These are phyloP conservation scores for Chrysocyon brachyurus DNA, from an alignment of 2,797 vertebrate species.

Conservation along the genomic window DNA sequence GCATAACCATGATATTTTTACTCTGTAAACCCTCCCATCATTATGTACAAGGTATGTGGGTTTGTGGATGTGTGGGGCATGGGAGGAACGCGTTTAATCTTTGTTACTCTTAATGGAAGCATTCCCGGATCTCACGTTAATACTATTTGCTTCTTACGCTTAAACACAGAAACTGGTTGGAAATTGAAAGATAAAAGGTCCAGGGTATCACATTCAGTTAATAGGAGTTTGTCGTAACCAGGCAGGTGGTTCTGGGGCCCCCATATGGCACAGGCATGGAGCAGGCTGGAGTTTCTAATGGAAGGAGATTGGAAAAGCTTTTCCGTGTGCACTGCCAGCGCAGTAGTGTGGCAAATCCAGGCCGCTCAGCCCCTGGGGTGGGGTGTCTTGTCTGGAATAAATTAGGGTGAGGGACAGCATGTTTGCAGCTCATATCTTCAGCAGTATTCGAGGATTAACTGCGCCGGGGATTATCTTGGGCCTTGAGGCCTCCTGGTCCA, in stretches of 20 bases:
- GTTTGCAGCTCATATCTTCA: not conserved
- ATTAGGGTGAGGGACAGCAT: not conserved
- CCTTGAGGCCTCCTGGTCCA: not conserved
- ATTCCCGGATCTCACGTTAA: not conserved
- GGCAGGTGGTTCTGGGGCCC: not conserved
- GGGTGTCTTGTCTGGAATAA: slow-evolving; percentile 10
- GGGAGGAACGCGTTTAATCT: not conserved
- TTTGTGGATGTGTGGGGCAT: not conserved
- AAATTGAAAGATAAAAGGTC: not conserved
- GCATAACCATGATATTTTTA: not conserved
- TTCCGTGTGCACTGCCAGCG: not conserved
- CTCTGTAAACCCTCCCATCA: not conserved
- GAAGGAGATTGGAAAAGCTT: slow-evolving; percentile 3
- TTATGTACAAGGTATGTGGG: not conserved
- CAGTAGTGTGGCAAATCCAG: not conserved
- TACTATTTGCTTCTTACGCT: not conserved
- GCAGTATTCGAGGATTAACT: not conserved
- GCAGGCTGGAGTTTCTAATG: not conserved
- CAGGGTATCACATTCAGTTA: not conserved
- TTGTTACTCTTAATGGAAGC: not conserved
- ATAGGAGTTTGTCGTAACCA: not conserved
- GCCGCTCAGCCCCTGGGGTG: not conserved
- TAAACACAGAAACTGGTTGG: not conserved
- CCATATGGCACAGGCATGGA: not conserved
- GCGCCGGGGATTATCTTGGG: not conserved